Evolutionary conservation across 1,140 invertebrate genomes (phyloP).

Genomic region (Acromyrmex charruanus): DNA sequence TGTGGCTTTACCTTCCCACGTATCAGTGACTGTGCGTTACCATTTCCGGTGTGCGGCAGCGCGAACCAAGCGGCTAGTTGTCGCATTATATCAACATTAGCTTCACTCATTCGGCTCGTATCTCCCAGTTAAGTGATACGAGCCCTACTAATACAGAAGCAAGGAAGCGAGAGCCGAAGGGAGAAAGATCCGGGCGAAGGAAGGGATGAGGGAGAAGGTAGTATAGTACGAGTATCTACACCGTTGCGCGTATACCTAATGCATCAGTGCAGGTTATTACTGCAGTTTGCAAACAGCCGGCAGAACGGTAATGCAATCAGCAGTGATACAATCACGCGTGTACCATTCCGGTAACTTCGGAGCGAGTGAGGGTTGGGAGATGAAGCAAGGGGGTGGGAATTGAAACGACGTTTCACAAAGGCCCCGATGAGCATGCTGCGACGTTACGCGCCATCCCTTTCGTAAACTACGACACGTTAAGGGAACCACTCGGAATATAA

Average conservation of each 20-base stretch:
- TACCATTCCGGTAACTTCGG: constrained; percentile 36
- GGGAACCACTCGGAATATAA: neutral
- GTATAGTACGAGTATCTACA: neutral
- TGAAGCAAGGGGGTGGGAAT: neutral
- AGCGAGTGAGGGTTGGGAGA: neutral
- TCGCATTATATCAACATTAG: constrained; percentile 78
- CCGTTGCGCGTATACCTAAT: constrained; percentile 58
- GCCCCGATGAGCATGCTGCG: constrained; percentile 12
- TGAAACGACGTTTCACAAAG: constrained; percentile 46
- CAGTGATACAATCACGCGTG: constrained; percentile 65
- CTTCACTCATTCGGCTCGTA: constrained; percentile 66
- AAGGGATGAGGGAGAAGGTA: neutral
- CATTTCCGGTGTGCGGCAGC: constrained; percentile 46
- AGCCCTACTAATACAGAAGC: constrained; percentile 52
- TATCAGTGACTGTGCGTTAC: neutral
- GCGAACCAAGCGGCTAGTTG: constrained; percentile 52
- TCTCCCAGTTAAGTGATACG: constrained; percentile 75
- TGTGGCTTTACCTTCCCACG: neutral
- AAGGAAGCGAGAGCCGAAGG: neutral
- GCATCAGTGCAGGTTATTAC: constrained; percentile 72
- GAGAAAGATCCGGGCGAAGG: constrained; percentile 32
- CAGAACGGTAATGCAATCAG: constrained; percentile 72
- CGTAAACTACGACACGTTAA: constrained; percentile 11
- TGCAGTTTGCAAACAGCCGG: constrained; percentile 75
- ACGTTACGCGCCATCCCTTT: neutral